Evolutionary conservation across 2,797 vertebrate species (phyloP).

Genomic region (Sebastes aleutianus): DNA sequence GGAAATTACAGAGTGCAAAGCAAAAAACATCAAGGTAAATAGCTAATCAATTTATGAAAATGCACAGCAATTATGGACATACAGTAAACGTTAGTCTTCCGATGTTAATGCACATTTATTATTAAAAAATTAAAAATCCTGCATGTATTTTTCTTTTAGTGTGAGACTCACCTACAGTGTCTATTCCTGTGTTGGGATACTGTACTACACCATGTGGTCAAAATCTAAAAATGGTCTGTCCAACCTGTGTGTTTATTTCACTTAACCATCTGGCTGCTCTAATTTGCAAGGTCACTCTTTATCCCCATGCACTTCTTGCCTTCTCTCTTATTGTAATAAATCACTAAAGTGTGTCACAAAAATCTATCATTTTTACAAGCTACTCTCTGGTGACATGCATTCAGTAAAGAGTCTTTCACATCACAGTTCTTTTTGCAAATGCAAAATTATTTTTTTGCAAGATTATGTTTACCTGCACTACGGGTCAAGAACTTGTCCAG

Average conservation of each 20-base stretch:
- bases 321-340: constrained; percentile 6
- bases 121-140: not conserved
- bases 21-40: constrained; percentile 8
- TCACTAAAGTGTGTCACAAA: not conserved
- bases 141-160: not conserved
- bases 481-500: not conserved
- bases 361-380: not conserved
- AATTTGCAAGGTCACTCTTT: constrained; percentile 68
- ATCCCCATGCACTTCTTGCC: constrained; percentile 19
- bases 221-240: constrained; percentile 62
- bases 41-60: not conserved
- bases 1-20: not conserved
- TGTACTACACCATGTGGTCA: constrained; percentile 56
- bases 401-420: not conserved
- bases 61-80: not conserved
- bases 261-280: constrained; percentile 76
- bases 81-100: not conserved
- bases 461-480: not conserved
- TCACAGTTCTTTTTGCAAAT: not conserved
- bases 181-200: constrained; percentile 12
- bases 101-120: not conserved
- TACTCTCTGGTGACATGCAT: not conserved
- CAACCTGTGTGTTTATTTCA: constrained; percentile 66
- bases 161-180: not conserved
- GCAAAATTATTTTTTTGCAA: not conserved